Percentiles rank a stretch among this genome's conserved stretches.
Evolutionary conservation across 2,113 vertebrate genomes (phyloP).

Genomic region (Grus americana): DNA sequence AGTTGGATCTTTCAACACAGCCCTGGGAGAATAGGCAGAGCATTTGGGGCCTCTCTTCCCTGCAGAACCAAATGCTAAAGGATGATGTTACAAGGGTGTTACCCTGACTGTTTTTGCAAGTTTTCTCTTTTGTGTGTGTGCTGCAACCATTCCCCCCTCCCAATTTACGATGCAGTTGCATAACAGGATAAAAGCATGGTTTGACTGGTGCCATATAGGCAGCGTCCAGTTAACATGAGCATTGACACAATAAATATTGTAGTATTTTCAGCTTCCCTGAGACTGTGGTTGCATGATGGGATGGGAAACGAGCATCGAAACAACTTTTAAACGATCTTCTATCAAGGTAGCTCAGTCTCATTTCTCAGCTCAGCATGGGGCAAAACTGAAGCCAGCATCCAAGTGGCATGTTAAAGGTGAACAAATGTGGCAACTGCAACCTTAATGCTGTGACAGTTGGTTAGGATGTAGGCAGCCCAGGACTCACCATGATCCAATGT

Average conservation of each 20-base stretch:
- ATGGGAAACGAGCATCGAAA: background rate
- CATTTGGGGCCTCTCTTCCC: slow-evolving; percentile 4
- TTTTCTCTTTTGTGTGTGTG: background rate
- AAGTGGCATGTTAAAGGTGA: accelerated
- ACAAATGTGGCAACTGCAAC: background rate
- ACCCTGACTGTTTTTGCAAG: background rate
- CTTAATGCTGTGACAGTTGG: background rate
- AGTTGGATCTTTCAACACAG: background rate
- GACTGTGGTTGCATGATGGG: background rate
- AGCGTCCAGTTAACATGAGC: background rate
- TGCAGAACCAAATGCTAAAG: background rate
- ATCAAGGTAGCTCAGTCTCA: background rate
- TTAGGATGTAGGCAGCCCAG: background rate
- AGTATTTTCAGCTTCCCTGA: background rate
- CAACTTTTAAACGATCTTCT: accelerated
- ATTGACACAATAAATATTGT: background rate
- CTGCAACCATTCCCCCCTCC: background rate
- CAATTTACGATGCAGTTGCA: background rate
- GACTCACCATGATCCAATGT: accelerated
- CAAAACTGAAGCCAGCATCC: background rate
- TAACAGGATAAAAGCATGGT: background rate
- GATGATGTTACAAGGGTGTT: slow-evolving; percentile 55
- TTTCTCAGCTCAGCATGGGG: background rate
- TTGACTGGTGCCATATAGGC: background rate
- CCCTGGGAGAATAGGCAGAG: background rate